Base-by-base conservation (phyloP, 2,888 invertebrate genomes). In the Diadromus collaris region DNA sequence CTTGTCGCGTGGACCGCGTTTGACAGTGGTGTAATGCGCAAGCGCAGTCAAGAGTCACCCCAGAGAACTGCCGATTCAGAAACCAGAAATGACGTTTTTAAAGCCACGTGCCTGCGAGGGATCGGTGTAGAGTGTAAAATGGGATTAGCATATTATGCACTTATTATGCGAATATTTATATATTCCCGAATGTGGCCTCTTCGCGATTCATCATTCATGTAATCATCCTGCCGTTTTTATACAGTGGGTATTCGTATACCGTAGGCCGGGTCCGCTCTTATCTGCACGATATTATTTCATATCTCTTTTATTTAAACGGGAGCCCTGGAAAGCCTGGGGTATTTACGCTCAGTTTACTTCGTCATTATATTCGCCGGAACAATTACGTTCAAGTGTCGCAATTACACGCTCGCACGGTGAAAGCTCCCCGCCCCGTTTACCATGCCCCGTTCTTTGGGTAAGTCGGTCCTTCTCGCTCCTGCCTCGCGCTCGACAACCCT, bases 351-450 rank as follows among this genome's bases (percentile, higher is more conserved):
- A 74, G 70, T 46, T 79, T 68, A 64, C 64, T 69, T 71, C 72
- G 27, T 60, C 44, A 65, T 76, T 71, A 64, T 41, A 56, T 32
- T 51, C 73, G 56, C 51, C 44, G 58, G 73, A 81, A 82, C 83
- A 83, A 83, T 83, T 83, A 83, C 73, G 77, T 77, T 78, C 78
- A 82, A 83, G 79, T 82, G 80, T 71, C 65, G 72, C 82, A 83
- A 83, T 82, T 83, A 83, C 78, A 73, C 70, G 69, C 61, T 72
- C 76, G 76, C 65, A 75, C 65, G 65, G 56, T 76, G 76, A 79
- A 76, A 76, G 76, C 68, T 41, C 1, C 56, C 63, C 76, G 73
- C 1, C 56, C 63, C 76, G 73, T 79, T 76, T 79, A 79, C 76
- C 65, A 65, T 70, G 60, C 38, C 48, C 69, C 44, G 72, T 79